Evolutionary conservation across 1,140 invertebrate genomes (phyloP), one percentile per base, ranked within the genome.

Genomic region (Sminthurinus signatus): DNA sequence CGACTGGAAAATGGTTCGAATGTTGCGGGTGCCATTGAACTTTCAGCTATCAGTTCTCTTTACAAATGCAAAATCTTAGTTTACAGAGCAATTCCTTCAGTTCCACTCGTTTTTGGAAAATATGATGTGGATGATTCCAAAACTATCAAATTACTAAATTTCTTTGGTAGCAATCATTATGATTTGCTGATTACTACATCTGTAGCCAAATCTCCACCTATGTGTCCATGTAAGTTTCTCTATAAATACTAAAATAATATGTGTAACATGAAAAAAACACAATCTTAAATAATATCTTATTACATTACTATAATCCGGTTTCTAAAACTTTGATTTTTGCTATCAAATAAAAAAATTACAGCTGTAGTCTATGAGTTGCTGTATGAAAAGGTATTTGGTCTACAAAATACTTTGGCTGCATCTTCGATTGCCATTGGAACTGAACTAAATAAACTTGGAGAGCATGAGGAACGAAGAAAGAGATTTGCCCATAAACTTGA

Each of bases 121-220:
- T 52, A 28, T 52, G 23, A 52, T 2, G 8, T 25, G 8, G 50
- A 52, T 19, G 50, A 52, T 8, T 19, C 23, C 5, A 29, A 28
- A 12, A 52, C 4, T 15, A 28, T 52, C 27, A 52, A 52, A 28
- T n/a, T 52, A 2, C 27, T 52, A 25, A 52, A 52, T 52, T 52
- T 52, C n/a, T 52, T 27, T 29, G 50, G 50, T 10, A 52, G 50
- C n/a, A 25, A 52, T 28, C 50, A 52, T 29, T 52, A 52, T 28
- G 50, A 52, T 52, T 25, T 52, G 25, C 27, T 52, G 10, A 29
- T 52, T 25, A 8, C 44, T 10, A 10, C 44, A 10, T 21, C 44
- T 21, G 5, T n/a, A 48, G 19, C n/a, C n/a, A 48, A 48, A 48
- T 12, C 44, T 12, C 5, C 44, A 48, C 5, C 44, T 25, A 5